These are phyloP conservation scores for Diachasma alloeum DNA, from an alignment of 1,140 invertebrate genomes.

Conservation along the genomic window DNA sequence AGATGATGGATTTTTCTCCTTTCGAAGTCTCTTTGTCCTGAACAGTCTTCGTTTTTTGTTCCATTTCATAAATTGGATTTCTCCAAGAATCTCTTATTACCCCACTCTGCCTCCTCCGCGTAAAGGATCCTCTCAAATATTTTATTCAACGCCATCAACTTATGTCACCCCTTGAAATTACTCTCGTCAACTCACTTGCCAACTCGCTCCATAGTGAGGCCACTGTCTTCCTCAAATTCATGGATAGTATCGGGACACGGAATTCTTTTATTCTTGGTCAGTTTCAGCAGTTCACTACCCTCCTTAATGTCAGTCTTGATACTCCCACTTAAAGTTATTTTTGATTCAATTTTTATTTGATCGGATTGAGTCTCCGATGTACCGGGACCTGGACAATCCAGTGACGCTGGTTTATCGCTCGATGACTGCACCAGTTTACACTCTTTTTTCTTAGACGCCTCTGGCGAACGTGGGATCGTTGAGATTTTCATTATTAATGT, in stretches of 20 bases:
- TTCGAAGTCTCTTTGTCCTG: not conserved
- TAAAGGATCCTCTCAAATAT: not conserved
- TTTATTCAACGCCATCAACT: not conserved
- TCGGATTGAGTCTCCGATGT: conserved; percentile 14
- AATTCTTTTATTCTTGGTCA: conserved; percentile 46
- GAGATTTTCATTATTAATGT: conserved; percentile 59
- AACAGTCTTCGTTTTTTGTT: not conserved
- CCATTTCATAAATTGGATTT: not conserved
- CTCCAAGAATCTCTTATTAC: not conserved
- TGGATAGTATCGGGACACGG: conserved; percentile 51
- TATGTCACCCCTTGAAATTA: not conserved
- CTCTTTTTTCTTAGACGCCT: conserved; percentile 47
- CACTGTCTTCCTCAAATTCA: conserved; percentile 53
- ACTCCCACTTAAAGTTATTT: conserved; percentile 46
- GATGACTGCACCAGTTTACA: conserved; percentile 47
- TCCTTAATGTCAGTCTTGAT: conserved; percentile 49
- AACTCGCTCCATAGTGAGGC: conserved; percentile 55
- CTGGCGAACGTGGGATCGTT: conserved; percentile 50
- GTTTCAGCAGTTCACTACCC: conserved; percentile 36
- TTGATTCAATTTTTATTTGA: conserved; percentile 45
- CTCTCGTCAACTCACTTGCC: conserved; percentile 45
- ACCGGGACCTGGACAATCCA: conserved; percentile 16
- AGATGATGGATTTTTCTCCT: not conserved
- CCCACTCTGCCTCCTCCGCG: not conserved
- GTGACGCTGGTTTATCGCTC: conserved; percentile 19